Evolutionary conservation across 2,113 vertebrate species (phyloP).

Genomic region (Istiophorus platypterus): DNA sequence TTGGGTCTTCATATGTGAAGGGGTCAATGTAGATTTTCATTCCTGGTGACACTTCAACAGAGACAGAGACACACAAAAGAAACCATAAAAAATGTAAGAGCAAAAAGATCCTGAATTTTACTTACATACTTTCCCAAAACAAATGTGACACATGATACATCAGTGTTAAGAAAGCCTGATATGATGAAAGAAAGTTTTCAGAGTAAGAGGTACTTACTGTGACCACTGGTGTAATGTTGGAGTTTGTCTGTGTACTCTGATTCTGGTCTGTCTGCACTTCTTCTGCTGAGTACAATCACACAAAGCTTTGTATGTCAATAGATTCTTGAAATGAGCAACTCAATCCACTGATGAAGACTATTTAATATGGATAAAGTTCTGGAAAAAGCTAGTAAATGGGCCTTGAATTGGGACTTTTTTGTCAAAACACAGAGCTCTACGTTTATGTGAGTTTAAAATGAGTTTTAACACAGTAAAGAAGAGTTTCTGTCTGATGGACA

Average conservation of each 20-base stretch:
- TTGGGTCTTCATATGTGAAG: slow-evolving; percentile 87
- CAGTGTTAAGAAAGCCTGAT: neutral
- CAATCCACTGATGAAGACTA: neutral
- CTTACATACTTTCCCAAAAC: neutral
- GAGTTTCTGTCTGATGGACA: neutral
- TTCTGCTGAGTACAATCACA: slow-evolving; percentile 88
- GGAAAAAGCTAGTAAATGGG: neutral
- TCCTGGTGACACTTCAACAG: slow-evolving; percentile 89
- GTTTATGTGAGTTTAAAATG: neutral
- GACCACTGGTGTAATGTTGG: slow-evolving; percentile 97
- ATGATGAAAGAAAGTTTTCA: neutral
- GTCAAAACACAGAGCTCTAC: neutral
- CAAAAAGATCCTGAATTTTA: neutral
- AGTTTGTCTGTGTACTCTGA: slow-evolving; percentile 97
- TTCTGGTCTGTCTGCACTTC: slow-evolving; percentile 91
- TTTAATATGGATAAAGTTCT: neutral
- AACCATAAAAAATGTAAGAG: neutral
- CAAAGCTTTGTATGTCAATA: slow-evolving; percentile 6
- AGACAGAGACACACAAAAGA: slow-evolving; percentile 35
- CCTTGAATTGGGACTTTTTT: neutral
- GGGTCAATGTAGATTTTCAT: slow-evolving; percentile 98
- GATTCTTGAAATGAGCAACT: neutral
- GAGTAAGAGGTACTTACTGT: slow-evolving; percentile 88
- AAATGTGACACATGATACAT: neutral
- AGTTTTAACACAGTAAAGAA: neutral